Evolutionary conservation across 2,113 vertebrate genomes (phyloP).

Genomic region (Eudorcas thomsonii): DNA sequence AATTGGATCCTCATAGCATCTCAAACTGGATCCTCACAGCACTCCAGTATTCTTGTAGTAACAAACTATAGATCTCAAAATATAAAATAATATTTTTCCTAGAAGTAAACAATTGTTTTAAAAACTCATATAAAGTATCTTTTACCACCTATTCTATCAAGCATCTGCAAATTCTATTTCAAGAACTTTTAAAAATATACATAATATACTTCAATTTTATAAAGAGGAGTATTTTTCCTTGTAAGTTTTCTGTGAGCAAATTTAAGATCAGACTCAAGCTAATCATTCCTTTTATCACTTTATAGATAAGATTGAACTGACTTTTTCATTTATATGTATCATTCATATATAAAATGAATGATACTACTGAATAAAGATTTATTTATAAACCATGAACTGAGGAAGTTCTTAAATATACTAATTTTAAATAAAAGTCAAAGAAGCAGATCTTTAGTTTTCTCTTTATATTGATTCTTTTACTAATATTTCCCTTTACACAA

Average conservation of each 20-base stretch:
- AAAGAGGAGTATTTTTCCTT: not conserved
- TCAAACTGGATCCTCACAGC: not conserved
- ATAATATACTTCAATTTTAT: not conserved
- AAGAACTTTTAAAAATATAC: not conserved
- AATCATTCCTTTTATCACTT: not conserved
- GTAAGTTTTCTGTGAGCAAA: not conserved
- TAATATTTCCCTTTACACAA: not conserved
- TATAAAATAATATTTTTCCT: not conserved
- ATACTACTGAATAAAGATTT: not conserved
- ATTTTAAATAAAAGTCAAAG: constrained; percentile 13
- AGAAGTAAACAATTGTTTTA: constrained; percentile 7
- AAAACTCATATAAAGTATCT: not conserved
- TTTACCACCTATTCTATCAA: not conserved
- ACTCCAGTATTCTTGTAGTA: not conserved
- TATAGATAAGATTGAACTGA: not conserved
- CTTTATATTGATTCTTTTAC: not conserved
- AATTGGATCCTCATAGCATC: not conserved
- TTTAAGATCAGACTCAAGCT: not conserved
- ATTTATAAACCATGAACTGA: not conserved
- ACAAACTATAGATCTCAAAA: not conserved
- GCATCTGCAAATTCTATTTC: not conserved
- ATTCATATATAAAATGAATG: not conserved
- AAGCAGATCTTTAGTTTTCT: not conserved
- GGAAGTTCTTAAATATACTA: not conserved
- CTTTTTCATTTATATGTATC: not conserved